A percentile compares a stretch with the other conserved stretches of the same genome.
These are phyloP conservation scores for Urophycis tenuis DNA, from an alignment of 2,797 vertebrate genomes.

Conservation along the genomic window DNA sequence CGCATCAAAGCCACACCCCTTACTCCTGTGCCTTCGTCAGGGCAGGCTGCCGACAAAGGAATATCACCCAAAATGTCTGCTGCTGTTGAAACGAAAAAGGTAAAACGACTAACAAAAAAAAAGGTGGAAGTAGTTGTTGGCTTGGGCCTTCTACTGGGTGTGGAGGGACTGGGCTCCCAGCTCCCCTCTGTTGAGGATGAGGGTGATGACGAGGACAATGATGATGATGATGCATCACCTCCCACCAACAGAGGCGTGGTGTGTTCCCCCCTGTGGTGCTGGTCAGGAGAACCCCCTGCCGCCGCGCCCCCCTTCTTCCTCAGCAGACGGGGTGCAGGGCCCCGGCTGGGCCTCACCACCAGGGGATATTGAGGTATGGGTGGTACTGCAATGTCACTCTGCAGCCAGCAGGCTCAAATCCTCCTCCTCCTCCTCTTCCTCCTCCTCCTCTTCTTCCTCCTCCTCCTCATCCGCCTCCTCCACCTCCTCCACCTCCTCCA, in stretches of 20 bases:
- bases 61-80: slow-evolving; percentile 45
- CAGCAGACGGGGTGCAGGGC: slow-evolving; percentile 18
- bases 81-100: slow-evolving; percentile 35
- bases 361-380: slow-evolving; percentile 7
- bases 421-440: neutral
- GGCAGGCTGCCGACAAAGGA: slow-evolving; percentile 39
- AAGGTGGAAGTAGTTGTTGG: slow-evolving; percentile 44
- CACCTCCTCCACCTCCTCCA: neutral
- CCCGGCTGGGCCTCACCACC: neutral
- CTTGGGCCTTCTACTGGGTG: slow-evolving; percentile 29
- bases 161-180: slow-evolving; percentile 31
- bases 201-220: too few relatives aligned
- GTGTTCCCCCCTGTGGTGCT: slow-evolving; percentile 25
- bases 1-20: slow-evolving; percentile 13
- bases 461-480: too few relatives aligned
- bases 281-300: slow-evolving; percentile 51
- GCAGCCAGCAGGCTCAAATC: slow-evolving; percentile 28
- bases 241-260: neutral
- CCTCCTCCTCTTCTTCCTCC: too few relatives aligned
- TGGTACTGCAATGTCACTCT: slow-evolving; percentile 48
- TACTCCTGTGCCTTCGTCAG: slow-evolving; percentile 18
- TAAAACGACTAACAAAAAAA: slow-evolving; percentile 8
- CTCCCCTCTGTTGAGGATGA: neutral
- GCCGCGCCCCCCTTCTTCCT: slow-evolving; percentile 26
- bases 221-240: neutral